Evolutionary conservation across 2,113 vertebrate genomes (phyloP), one percentile per base, ranked within the genome.

Genomic region (Mesembrinibis cayennensis): DNA sequence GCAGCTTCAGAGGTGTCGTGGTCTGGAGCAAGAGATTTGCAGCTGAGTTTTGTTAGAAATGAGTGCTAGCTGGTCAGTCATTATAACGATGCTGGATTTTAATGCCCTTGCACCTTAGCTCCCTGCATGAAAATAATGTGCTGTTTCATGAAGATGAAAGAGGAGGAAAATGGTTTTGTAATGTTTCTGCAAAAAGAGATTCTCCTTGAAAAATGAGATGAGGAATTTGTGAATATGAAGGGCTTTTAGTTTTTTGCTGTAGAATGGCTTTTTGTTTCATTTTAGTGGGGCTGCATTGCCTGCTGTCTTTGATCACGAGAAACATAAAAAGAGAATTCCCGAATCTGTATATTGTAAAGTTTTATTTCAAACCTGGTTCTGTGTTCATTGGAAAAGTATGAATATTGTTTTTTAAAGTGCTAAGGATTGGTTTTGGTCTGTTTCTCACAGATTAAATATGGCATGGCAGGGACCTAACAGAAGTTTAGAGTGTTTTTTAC

Each of bases 101-200:
- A 95, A 93, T 92, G 86, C 83, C 86, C 69, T 86, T 76, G 59
- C 71, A 90, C 82, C 72, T 77, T 56, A 67, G 61, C 76, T 82
- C 65, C 50, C 72, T 84, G 72, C 44, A 11, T 71, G 72, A 88
- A 63, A 79, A 82, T 95, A 78, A 87, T 52, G 80, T 81, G 78
- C 71, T 92, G 89, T 74, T 96, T 84, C 69, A 27, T 7, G 1
- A 34, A 91, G 89, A 94, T 89, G 96, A 94, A 96, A 91, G 92
- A 45, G 19, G 36, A 78, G n/a, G 65, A 79, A 96, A 94, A 93
- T 87, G 73, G 38, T 55, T 88, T 87, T 74, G 76, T 79, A 76
- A 92, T 91, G 73, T 93, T 92, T 90, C 86, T 92, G 65, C n/a
- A 71, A 72, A 55, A 74, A 45, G 90, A 95, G 69, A 63, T 61